Evolutionary conservation across 1,140 invertebrate species (phyloP).

Genomic region (Bombus pyrosoma): DNA sequence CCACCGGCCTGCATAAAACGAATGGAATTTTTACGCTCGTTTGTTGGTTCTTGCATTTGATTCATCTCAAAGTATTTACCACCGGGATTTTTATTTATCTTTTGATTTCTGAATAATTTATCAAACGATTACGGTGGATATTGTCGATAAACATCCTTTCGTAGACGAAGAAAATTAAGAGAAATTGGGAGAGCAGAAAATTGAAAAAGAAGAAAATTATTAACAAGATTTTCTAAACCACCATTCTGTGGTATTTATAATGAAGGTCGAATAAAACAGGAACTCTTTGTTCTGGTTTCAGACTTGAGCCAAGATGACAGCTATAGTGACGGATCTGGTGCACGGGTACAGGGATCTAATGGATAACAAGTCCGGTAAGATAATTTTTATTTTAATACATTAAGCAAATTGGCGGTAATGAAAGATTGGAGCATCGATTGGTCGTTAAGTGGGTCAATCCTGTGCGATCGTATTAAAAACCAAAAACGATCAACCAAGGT

Average conservation of each 20-base stretch:
- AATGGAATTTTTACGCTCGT: background rate
- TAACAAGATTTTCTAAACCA: too few species aligned
- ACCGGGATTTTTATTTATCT: background rate
- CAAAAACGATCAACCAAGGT: background rate
- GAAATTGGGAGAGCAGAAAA: background rate
- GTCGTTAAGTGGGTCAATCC: background rate
- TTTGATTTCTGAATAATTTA: background rate
- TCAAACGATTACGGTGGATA: background rate
- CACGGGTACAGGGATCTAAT: slow-evolving; percentile 90
- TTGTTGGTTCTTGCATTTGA: background rate
- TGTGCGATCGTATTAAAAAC: background rate
- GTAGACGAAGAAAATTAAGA: background rate
- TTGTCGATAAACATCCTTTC: too few species aligned
- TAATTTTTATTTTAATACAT: background rate
- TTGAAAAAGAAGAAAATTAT: background rate
- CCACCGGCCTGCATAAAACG: background rate
- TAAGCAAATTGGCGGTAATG: background rate
- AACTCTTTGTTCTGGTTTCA: slow-evolving; percentile 81
- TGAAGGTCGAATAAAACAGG: background rate
- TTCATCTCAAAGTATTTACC: too few species aligned
- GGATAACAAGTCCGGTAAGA: slow-evolving; percentile 91
- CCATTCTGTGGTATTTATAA: too few species aligned
- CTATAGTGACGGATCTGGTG: slow-evolving; percentile 86
- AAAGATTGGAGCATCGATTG: background rate
- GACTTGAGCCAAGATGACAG: slow-evolving; percentile 85